Evolutionary conservation across 2,888 invertebrate species (phyloP).

Genomic region (Dinocampus coccinellae): DNA sequence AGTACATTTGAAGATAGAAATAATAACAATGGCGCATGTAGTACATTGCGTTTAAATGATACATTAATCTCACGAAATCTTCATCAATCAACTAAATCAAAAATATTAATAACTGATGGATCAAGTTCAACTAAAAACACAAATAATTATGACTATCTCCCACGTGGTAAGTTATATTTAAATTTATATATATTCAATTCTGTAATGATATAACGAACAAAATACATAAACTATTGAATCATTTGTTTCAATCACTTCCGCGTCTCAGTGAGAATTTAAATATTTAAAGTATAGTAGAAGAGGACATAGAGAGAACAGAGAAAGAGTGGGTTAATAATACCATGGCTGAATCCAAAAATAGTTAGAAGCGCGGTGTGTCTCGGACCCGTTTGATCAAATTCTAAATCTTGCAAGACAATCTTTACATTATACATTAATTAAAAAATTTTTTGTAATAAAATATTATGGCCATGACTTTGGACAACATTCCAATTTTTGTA

Average conservation of each 20-base stretch:
- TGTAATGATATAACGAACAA: background rate
- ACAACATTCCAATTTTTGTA: constrained; percentile 67
- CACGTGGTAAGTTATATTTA: constrained; percentile 12
- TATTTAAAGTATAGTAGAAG: background rate
- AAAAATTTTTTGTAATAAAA: constrained; percentile 37
- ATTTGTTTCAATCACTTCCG: constrained; percentile 8
- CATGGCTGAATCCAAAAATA: constrained; percentile 58
- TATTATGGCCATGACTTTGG: constrained; percentile 60
- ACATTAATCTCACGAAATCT: constrained; percentile 41
- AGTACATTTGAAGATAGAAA: constrained; percentile 42
- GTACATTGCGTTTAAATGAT: constrained; percentile 37
- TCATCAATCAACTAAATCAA: constrained; percentile 46
- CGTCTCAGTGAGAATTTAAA: constrained; percentile 1
- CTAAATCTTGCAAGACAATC: background rate
- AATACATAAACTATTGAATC: background rate
- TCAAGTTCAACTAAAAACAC: constrained; percentile 37
- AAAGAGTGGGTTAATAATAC: constrained; percentile 59
- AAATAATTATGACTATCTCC: constrained; percentile 38
- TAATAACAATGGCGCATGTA: constrained; percentile 40
- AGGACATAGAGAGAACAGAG: background rate
- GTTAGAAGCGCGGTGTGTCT: constrained; percentile 38
- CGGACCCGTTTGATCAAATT: constrained; percentile 30
- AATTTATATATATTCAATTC: background rate
- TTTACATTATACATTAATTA: constrained; percentile 6
- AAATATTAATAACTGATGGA: constrained; percentile 42